Evolutionary conservation across 2,797 vertebrate species (phyloP).

Genomic region (Synaphobranchus kaupii): DNA sequence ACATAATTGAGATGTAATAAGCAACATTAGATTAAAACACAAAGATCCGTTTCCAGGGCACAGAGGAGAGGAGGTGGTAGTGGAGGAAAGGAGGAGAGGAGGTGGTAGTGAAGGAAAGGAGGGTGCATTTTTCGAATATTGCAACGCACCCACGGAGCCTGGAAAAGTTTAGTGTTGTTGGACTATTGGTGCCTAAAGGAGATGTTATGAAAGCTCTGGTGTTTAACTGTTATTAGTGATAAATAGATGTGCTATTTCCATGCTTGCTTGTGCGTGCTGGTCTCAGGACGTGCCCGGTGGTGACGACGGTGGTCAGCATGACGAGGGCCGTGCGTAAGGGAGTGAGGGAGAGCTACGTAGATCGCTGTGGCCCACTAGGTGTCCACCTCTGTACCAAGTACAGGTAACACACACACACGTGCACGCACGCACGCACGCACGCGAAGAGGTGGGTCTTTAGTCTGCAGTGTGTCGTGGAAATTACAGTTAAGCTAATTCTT

Average conservation of each 20-base stretch:
- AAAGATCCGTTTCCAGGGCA: too few species aligned
- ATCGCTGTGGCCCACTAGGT: conserved; percentile 80
- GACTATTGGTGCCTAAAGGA: not conserved
- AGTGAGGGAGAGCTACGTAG: conserved; percentile 74
- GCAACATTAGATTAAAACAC: too few species aligned
- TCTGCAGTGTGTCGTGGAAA: too few species aligned
- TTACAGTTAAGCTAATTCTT: too few species aligned
- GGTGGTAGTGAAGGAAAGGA: too few species aligned
- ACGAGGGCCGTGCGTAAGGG: conserved; percentile 74
- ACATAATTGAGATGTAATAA: too few species aligned
- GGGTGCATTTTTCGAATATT: too few species aligned
- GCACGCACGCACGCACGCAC: too few species aligned
- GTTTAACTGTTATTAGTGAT: not conserved
- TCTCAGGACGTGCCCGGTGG: conserved; percentile 74
- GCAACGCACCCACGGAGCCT: too few species aligned
- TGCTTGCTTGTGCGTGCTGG: not conserved
- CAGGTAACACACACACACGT: conserved; percentile 45
- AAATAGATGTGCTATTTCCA: not conserved
- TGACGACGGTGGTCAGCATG: conserved; percentile 76
- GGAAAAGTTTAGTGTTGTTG: not conserved
- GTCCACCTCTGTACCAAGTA: conserved; percentile 67
- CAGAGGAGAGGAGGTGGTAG: too few species aligned
- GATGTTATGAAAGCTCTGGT: not conserved
- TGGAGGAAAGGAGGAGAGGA: too few species aligned
- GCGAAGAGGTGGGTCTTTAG: too few species aligned